Evolutionary conservation across 2,113 vertebrate genomes (phyloP).

Genomic region (Arizona elegans): DNA sequence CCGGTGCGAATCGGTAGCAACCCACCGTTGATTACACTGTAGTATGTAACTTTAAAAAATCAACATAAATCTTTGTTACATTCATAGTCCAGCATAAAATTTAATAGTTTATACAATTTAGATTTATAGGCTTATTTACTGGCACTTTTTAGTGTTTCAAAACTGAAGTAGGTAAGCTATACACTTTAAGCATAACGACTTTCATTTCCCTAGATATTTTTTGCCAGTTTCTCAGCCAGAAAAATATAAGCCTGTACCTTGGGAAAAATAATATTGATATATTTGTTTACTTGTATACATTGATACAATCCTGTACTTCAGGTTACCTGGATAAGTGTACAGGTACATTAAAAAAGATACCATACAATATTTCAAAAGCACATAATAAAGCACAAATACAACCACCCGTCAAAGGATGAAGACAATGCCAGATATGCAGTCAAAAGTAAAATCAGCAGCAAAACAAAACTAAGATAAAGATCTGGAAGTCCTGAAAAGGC

Average conservation of each 20-base stretch:
- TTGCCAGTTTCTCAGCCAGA: background rate
- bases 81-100: background rate
- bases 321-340: background rate
- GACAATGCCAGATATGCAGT: background rate
- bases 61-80: background rate
- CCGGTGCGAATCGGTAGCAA: no score
- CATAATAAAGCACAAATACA: background rate
- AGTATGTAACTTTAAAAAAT: background rate
- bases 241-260: background rate
- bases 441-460: background rate
- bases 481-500: background rate
- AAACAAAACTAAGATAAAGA: background rate
- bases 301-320: background rate
- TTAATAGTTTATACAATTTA: background rate
- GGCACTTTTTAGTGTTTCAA: background rate
- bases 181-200: background rate
- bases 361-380: background rate
- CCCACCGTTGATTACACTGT: background rate
- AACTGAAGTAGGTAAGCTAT: background rate
- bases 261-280: background rate
- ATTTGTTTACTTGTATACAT: background rate
- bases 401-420: background rate
- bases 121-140: background rate
- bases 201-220: background rate
- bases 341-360: background rate